These are phyloP conservation scores for Pristionchus mayeri DNA, from an alignment of 2,888 invertebrate species.

Conservation along the genomic window DNA sequence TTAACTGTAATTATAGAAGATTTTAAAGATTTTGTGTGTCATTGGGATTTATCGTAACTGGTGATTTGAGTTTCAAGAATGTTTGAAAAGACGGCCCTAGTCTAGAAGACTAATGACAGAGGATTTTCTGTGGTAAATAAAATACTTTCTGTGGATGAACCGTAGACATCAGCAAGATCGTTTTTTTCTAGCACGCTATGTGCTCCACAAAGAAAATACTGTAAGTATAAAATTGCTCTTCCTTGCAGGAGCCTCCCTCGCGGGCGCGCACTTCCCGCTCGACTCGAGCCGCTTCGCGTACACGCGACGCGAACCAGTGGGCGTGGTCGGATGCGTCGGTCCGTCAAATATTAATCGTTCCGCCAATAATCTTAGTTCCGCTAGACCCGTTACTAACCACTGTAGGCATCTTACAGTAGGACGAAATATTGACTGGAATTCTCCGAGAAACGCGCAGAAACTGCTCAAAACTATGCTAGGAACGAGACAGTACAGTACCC, in stretches of 20 bases:
- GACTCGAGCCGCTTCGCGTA: conserved; percentile 78
- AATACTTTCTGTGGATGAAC: no score
- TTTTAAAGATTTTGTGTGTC: no score
- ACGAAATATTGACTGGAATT: background rate
- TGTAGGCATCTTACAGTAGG: background rate
- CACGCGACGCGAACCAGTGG: conserved; percentile 80
- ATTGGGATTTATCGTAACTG: no score
- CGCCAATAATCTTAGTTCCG: background rate
- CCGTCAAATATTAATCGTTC: background rate
- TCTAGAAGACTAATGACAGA: no score
- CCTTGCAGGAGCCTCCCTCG: conserved; percentile 59
- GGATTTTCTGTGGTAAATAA: no score
- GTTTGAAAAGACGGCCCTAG: no score
- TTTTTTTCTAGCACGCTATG: no score
- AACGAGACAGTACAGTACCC: conserved; percentile 10
- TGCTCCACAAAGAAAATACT: no score
- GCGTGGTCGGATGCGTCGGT: conserved; percentile 80
- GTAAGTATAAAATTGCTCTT: no score
- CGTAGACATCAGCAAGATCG: no score
- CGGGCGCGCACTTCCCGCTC: conserved; percentile 78
- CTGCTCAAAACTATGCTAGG: background rate
- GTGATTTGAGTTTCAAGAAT: no score
- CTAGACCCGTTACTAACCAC: background rate
- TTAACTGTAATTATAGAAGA: no score
- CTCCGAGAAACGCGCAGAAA: background rate